Evolutionary conservation across 1,140 invertebrate genomes (phyloP).

Genomic region (Teleogryllus occipitalis): DNA sequence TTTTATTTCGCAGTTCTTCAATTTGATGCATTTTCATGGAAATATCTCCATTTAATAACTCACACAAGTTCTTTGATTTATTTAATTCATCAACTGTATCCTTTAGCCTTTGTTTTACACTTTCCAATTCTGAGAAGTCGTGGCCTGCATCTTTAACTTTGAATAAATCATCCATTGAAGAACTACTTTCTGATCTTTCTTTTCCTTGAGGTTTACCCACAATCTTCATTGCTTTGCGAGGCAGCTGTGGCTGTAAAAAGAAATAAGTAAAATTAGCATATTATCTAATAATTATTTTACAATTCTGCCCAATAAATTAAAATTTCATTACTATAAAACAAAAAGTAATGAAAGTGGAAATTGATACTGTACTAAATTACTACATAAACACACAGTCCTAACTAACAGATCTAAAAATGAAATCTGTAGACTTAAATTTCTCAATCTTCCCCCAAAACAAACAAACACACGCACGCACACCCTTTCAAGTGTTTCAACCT

Average conservation of each 20-base stretch:
- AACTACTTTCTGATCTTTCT: background rate
- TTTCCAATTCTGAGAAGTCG: background rate
- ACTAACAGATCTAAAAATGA: too few relatives aligned
- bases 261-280: background rate
- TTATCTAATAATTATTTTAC: background rate
- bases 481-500: too few relatives aligned
- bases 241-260: conserved; percentile 31
- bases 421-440: too few relatives aligned
- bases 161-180: background rate
- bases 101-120: background rate
- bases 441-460: too few relatives aligned
- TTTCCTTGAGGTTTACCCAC: background rate
- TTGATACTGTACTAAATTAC: too few relatives aligned
- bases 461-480: too few relatives aligned
- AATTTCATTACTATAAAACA: too few relatives aligned
- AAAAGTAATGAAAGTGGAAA: too few relatives aligned
- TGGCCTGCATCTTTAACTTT: background rate
- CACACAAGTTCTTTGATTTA: background rate
- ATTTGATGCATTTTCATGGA: background rate
- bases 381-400: too few relatives aligned
- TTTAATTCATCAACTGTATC: background rate
- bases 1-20: background rate
- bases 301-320: too few relatives aligned
- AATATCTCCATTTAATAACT: background rate
- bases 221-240: conserved; percentile 29